phyloP scores from a whole-genome alignment of 2,888 invertebrate genomes.

The Phragmatobia fuliginosa region DNA sequence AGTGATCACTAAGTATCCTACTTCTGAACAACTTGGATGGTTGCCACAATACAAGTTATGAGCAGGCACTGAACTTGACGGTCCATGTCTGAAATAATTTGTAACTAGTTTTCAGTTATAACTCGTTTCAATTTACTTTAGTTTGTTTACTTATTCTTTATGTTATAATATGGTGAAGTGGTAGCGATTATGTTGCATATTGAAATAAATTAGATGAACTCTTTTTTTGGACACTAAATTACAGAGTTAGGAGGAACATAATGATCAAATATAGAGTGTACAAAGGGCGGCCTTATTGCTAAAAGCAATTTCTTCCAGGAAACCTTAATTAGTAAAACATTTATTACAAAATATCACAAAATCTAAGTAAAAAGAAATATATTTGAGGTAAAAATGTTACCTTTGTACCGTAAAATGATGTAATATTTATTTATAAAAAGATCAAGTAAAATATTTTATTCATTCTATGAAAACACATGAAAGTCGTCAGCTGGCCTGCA shows the following conservation, averaged over 20 bases:
- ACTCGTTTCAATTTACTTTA: background rate
- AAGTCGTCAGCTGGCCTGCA: background rate
- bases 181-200: background rate
- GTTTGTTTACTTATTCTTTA: background rate
- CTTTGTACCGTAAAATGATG: no score
- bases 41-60: conserved; percentile 41
- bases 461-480: background rate
- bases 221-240: no score
- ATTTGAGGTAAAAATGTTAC: no score
- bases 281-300: no score
- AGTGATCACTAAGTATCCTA: conserved; percentile 37
- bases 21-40: conserved; percentile 41
- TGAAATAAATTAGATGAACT: background rate
- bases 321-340: no score
- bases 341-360: no score
- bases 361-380: no score
- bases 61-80: conserved; percentile 20
- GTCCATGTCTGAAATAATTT: conserved; percentile 17
- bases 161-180: background rate
- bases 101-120: background rate
- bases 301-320: no score
- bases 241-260: no score
- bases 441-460: background rate
- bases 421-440: no score
- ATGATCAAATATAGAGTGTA: no score